Conservation (phyloP, 2,888 invertebrate genomes). For the Ceriagrion tenellum region DNA sequence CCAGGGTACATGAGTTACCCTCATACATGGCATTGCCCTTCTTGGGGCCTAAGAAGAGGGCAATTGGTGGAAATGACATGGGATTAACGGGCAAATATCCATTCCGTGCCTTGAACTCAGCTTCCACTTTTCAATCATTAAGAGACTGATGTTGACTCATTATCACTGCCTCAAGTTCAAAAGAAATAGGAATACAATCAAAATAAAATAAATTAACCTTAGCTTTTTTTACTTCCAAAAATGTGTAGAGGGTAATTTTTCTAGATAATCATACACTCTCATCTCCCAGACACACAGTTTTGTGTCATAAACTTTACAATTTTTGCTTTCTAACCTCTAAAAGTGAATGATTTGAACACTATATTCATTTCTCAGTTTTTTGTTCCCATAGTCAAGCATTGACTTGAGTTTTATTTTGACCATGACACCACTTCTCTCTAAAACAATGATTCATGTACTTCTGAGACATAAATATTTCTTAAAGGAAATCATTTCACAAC, state of each 20-base stretch:
- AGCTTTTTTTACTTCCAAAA: slow-evolving; percentile 44
- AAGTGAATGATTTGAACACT: slow-evolving; percentile 65
- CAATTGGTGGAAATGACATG: slow-evolving; percentile 54
- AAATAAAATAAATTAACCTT: slow-evolving; percentile 32
- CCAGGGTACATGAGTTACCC: slow-evolving; percentile 62
- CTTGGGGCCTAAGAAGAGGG: slow-evolving; percentile 41
- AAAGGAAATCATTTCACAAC: slow-evolving; percentile 59
- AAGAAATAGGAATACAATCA: slow-evolving; percentile 41
- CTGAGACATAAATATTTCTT: slow-evolving; percentile 56
- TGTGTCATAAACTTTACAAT: slow-evolving; percentile 51
- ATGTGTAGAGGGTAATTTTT: slow-evolving; percentile 41
- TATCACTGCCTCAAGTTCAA: slow-evolving; percentile 45
- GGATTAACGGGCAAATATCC: slow-evolving; percentile 1
- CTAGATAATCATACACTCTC: slow-evolving; percentile 53
- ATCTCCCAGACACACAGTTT: slow-evolving; percentile 61
- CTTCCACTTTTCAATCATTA: slow-evolving; percentile 25
- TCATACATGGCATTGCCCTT: slow-evolving; percentile 64
- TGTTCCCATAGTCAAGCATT: slow-evolving; percentile 59
- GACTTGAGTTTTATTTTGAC: slow-evolving; percentile 47
- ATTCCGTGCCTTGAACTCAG: slow-evolving; percentile 28
- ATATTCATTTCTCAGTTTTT: slow-evolving; percentile 61
- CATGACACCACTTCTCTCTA: slow-evolving; percentile 44
- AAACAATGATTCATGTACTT: slow-evolving; percentile 58
- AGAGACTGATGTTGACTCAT: slow-evolving; percentile 41
- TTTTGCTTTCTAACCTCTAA: slow-evolving; percentile 63